Conservation (phyloP, 2,113 vertebrate genomes). For the Crocuta crocuta region DNA sequence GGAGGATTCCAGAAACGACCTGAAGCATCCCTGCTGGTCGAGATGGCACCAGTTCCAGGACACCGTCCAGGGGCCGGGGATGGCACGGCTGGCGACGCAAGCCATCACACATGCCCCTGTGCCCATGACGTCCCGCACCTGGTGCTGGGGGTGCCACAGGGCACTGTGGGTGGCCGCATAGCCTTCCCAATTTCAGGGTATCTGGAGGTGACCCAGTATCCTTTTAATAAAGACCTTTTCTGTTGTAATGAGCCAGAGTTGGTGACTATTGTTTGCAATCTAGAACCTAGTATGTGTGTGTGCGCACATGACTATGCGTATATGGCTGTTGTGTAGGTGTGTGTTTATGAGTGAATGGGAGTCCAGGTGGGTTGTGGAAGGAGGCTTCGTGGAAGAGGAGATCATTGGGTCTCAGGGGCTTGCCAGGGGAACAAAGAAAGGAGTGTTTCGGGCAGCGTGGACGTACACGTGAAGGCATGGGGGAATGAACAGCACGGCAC, state of each 20-base stretch:
- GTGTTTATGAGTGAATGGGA: not conserved
- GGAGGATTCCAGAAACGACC: not conserved
- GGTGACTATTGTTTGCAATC: not conserved
- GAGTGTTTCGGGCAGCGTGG: not conserved
- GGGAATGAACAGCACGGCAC: not conserved
- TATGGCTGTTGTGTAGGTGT: not conserved
- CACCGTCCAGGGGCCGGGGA: not conserved
- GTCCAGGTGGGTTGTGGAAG: not conserved
- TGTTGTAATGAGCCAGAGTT: not conserved
- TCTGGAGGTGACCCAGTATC: not conserved
- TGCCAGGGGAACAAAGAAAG: not conserved
- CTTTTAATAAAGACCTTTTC: not conserved
- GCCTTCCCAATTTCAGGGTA: not conserved
- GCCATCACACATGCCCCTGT: not conserved
- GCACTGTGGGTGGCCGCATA: not conserved
- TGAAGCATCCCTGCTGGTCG: not conserved
- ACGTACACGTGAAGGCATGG: not conserved
- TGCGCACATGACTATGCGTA: rapidly evolving
- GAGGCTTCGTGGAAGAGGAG: not conserved
- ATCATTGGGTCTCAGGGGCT: not conserved
- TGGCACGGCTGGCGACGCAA: not conserved
- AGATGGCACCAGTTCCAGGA: not conserved
- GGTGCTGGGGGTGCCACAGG: not conserved
- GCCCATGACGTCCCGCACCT: rapidly evolving
- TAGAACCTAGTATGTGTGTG: not conserved